Evolutionary conservation across 2,797 vertebrate species (phyloP).

Genomic region (Sebastes vulpes): DNA sequence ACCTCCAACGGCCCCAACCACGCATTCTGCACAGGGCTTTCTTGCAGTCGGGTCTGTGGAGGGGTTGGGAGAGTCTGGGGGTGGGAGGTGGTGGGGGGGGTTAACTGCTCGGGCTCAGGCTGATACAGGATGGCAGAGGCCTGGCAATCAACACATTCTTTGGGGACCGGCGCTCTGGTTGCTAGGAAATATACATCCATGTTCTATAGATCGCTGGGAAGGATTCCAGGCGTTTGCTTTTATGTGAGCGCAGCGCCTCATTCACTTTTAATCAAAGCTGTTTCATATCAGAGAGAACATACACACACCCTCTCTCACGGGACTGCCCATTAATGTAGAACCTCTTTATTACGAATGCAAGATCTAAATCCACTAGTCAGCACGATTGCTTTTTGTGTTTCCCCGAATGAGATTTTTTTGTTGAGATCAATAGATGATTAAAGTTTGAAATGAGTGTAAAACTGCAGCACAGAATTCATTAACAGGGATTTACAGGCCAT

Average conservation of each 20-base stretch:
- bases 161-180: conserved; percentile 72
- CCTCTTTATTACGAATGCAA: conserved; percentile 68
- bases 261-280: conserved; percentile 85
- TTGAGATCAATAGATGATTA: conserved; percentile 64
- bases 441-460: conserved; percentile 51
- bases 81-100: background rate
- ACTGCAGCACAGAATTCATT: conserved; percentile 55
- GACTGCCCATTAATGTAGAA: conserved; percentile 63
- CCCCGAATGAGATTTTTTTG: conserved; percentile 44
- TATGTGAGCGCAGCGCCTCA: conserved; percentile 77
- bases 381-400: conserved; percentile 36
- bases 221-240: conserved; percentile 74
- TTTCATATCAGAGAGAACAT: conserved; percentile 78
- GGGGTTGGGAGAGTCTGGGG: conserved; percentile 14
- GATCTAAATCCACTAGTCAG: conserved; percentile 66
- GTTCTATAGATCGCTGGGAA: conserved; percentile 83
- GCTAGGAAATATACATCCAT: conserved; percentile 85
- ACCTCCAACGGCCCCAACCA: conserved; percentile 48
- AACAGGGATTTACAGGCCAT: conserved; percentile 39
- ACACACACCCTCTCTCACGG: conserved; percentile 54
- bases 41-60: conserved; percentile 28
- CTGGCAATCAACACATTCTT: conserved; percentile 84
- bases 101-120: conserved; percentile 66
- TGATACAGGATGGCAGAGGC: conserved; percentile 78
- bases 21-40: conserved; percentile 43